Evolutionary conservation across 2,888 invertebrate species (phyloP).

Genomic region (Drosophila neonasuta): DNA sequence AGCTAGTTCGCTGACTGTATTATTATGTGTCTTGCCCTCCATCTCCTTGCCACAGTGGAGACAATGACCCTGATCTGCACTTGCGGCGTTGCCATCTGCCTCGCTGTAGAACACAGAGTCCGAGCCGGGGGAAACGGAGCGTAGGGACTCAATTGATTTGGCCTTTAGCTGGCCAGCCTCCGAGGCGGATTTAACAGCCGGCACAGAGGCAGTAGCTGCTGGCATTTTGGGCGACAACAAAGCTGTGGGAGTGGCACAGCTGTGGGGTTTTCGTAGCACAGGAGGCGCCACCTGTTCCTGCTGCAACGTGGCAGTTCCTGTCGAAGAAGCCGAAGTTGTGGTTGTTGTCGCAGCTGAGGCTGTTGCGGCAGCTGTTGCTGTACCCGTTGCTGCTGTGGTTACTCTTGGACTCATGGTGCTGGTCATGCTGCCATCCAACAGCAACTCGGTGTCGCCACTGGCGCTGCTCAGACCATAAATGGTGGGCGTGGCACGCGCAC

Average conservation of each 20-base stretch:
- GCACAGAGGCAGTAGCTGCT: neutral
- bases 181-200: slow-evolving; percentile 63
- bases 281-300: slow-evolving; percentile 35
- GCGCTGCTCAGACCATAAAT: slow-evolving; percentile 62
- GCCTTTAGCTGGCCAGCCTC: slow-evolving; percentile 86
- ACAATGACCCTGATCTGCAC: slow-evolving; percentile 86
- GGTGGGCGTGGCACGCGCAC: slow-evolving; percentile 54
- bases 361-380: neutral
- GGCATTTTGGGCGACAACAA: slow-evolving; percentile 52
- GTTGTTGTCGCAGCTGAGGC: slow-evolving; percentile 24
- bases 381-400: slow-evolving; percentile 4
- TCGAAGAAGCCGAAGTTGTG: slow-evolving; percentile 36
- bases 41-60: slow-evolving; percentile 93
- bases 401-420: slow-evolving; percentile 27
- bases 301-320: slow-evolving; percentile 34
- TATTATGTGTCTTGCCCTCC: slow-evolving; percentile 83
- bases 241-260: slow-evolving; percentile 65
- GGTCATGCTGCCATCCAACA: slow-evolving; percentile 73
- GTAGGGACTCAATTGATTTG: slow-evolving; percentile 91
- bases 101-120: slow-evolving; percentile 95
- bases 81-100: slow-evolving; percentile 84
- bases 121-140: slow-evolving; percentile 95
- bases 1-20: slow-evolving; percentile 57
- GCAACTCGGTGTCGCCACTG: slow-evolving; percentile 70
- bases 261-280: slow-evolving; percentile 55